Percentiles rank a stretch among this genome's conserved stretches.
These are phyloP conservation scores for Diarsia dahlii DNA, from an alignment of 2,888 invertebrate genomes.

Conservation along the genomic window DNA sequence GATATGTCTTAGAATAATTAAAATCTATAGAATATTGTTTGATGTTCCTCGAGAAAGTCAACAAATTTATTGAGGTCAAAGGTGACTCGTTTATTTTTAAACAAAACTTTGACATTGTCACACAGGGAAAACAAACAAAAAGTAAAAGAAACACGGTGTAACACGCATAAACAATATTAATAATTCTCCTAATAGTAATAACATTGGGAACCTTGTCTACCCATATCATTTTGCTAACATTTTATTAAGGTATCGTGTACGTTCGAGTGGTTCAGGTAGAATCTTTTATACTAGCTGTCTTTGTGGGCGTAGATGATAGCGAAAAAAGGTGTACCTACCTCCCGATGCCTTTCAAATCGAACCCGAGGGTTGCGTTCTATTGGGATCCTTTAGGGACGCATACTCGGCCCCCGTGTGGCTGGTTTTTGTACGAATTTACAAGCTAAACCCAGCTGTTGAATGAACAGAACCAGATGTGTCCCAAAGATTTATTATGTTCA, in stretches of 20 bases:
- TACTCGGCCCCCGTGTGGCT: slow-evolving; percentile 57
- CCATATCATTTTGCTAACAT: slow-evolving; percentile 60
- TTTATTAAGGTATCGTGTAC: slow-evolving; percentile 60
- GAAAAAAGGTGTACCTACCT: slow-evolving; percentile 69
- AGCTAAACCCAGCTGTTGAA: slow-evolving; percentile 75
- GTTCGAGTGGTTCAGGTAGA: slow-evolving; percentile 71
- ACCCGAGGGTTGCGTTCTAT: slow-evolving; percentile 76
- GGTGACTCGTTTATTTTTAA: neutral
- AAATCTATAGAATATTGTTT: neutral
- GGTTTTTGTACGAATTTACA: slow-evolving; percentile 72
- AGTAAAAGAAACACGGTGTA: slow-evolving; percentile 14
- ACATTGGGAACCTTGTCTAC: slow-evolving; percentile 54
- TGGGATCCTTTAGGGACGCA: slow-evolving; percentile 71
- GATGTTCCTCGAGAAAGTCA: neutral
- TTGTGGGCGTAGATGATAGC: slow-evolving; percentile 70
- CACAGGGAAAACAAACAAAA: slow-evolving; percentile 14
- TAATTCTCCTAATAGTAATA: slow-evolving; percentile 53
- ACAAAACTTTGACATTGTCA: slow-evolving; percentile 1
- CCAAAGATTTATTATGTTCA: slow-evolving; percentile 61
- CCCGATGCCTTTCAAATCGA: slow-evolving; percentile 71
- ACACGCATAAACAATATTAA: slow-evolving; percentile 25
- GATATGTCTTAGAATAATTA: neutral
- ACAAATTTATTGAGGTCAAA: neutral
- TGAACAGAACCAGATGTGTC: slow-evolving; percentile 77
- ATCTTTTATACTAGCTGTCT: slow-evolving; percentile 69